These are phyloP conservation scores for Arge pagana DNA, from an alignment of 2,888 invertebrate genomes.

Conservation along the genomic window DNA sequence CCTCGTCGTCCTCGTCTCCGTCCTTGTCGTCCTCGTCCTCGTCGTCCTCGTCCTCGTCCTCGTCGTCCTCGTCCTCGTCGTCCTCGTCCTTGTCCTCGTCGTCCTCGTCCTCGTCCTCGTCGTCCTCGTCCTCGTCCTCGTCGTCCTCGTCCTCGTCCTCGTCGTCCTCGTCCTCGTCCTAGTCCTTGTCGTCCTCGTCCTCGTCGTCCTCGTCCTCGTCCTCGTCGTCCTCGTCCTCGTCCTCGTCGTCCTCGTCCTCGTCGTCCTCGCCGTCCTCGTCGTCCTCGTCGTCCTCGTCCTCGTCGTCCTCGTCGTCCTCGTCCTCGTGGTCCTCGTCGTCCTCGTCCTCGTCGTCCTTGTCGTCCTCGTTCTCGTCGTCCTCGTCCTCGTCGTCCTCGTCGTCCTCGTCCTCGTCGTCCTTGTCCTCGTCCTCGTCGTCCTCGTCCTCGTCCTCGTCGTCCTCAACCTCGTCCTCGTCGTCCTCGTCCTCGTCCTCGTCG, in stretches of 20 bases:
- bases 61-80: neutral
- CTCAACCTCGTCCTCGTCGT: too few relatives aligned
- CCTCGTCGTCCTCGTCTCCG: too few relatives aligned
- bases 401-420: too few relatives aligned
- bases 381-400: neutral
- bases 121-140: neutral
- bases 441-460: neutral
- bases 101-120: neutral
- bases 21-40: too few relatives aligned
- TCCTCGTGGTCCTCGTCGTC: neutral
- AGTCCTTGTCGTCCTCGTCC: neutral
- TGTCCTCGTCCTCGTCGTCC: neutral
- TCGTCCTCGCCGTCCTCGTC: too few relatives aligned
- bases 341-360: too few relatives aligned
- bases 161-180: neutral
- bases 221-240: neutral
- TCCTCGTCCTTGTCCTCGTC: too few relatives aligned
- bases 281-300: constrained; percentile 3
- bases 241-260: neutral
- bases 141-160: neutral
- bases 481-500: neutral
- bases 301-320: neutral
- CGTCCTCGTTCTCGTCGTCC: too few relatives aligned
- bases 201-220: neutral
- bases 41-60: neutral